A percentile compares a stretch with the other conserved stretches of the same genome.
Evolutionary conservation across 1,140 invertebrate species (phyloP).

Genomic region (Drosophila athabasca): DNA sequence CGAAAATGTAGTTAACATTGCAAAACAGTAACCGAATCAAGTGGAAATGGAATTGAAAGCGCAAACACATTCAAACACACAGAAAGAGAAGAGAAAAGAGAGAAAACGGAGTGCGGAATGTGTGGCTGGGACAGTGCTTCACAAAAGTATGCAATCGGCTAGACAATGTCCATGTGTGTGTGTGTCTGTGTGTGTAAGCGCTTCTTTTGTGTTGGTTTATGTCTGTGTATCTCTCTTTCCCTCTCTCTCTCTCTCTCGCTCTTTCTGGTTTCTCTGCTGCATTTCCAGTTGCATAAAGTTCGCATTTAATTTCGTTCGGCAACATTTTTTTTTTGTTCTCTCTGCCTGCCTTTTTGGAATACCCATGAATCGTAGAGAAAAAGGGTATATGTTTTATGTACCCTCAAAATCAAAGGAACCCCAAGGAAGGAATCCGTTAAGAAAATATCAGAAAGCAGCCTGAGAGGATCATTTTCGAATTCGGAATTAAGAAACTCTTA

Average conservation of each 20-base stretch:
- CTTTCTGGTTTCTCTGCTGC: conserved; percentile 23
- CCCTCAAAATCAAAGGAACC: no score
- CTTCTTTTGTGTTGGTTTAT: conserved; percentile 42
- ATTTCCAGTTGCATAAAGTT: conserved; percentile 78
- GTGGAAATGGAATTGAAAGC: conserved; percentile 67
- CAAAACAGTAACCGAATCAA: conserved; percentile 77
- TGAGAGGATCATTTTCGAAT: no score
- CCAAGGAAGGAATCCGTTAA: no score
- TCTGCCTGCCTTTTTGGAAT: neutral
- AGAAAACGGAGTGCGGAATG: conserved; percentile 7
- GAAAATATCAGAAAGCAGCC: no score
- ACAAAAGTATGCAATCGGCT: conserved; percentile 67
- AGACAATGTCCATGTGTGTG: conserved; percentile 40
- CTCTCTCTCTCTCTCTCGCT: conserved; percentile 3
- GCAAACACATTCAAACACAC: conserved; percentile 29
- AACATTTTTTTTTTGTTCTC: conserved; percentile 33
- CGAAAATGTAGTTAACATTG: conserved; percentile 78
- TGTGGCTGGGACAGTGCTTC: conserved; percentile 23
- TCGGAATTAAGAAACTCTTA: no score
- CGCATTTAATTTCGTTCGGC: conserved; percentile 75
- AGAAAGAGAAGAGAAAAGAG: conserved; percentile 10
- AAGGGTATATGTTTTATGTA: no score
- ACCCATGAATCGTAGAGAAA: no score
- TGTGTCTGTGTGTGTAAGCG: conserved; percentile 1
- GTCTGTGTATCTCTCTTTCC: conserved; percentile 29